Conservation (phyloP, 2,797 vertebrate genomes). For the Odontamblyopus lacepedii region DNA sequence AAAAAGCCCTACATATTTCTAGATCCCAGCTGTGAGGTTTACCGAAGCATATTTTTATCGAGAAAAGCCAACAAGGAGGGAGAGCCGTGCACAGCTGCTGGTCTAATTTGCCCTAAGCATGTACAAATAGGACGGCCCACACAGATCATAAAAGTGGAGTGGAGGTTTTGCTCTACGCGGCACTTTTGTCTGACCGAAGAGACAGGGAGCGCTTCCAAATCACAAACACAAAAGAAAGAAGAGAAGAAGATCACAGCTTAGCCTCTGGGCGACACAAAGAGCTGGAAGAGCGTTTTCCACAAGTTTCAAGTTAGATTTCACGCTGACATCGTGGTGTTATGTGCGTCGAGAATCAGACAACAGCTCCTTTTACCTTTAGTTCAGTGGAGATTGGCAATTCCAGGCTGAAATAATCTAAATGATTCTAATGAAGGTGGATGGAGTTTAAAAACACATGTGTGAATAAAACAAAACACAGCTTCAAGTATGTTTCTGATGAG, state of each 20-base stretch:
- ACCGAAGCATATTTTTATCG: conserved; percentile 80
- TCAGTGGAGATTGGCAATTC: too few relatives aligned
- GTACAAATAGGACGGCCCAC: conserved; percentile 79
- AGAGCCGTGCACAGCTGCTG: conserved; percentile 76
- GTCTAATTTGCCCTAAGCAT: conserved; percentile 82
- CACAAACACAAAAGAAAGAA: conserved; percentile 72
- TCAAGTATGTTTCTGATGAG: too few relatives aligned
- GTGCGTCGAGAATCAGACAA: too few relatives aligned
- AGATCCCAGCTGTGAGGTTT: conserved; percentile 73
- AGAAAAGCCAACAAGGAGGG: conserved; percentile 79
- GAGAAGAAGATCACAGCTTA: conserved; percentile 40
- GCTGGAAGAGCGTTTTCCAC: conserved; percentile 39
- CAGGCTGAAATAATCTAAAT: too few relatives aligned
- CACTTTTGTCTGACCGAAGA: conserved; percentile 77
- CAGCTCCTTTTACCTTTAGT: too few relatives aligned
- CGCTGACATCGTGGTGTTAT: too few relatives aligned
- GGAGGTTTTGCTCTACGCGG: conserved; percentile 82
- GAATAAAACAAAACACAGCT: too few relatives aligned
- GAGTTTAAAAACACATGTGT: too few relatives aligned
- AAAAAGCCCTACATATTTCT: conserved; percentile 71
- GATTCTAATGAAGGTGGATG: too few relatives aligned
- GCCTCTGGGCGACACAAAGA: conserved; percentile 46
- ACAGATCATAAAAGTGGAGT: conserved; percentile 78
- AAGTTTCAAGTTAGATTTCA: conserved; percentile 17
- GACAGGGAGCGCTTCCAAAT: conserved; percentile 70